These are phyloP conservation scores for Heliconius charithonia DNA, from an alignment of 2,888 invertebrate genomes.

Conservation along the genomic window DNA sequence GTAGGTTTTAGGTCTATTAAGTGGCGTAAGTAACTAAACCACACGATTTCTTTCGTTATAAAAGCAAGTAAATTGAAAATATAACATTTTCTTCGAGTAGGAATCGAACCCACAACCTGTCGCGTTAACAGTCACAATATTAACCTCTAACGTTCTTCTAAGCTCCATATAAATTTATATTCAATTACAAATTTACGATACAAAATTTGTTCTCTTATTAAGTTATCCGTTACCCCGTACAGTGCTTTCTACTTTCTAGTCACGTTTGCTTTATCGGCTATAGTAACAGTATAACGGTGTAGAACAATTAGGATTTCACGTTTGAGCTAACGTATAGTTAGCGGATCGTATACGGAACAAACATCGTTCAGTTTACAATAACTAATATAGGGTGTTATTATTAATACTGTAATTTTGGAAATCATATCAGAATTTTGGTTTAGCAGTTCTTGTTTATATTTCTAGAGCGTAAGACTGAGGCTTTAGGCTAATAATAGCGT, in stretches of 20 bases:
- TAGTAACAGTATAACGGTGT: background rate
- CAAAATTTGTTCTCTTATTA: background rate
- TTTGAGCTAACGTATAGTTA: constrained; percentile 4
- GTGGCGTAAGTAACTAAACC: too few relatives aligned
- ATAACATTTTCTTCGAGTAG: background rate
- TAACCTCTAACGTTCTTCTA: background rate
- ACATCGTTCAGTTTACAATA: background rate
- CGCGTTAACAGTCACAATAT: background rate
- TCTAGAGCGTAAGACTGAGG: background rate
- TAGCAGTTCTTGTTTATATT: background rate
- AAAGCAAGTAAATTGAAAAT: too few relatives aligned
- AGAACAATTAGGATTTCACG: constrained; percentile 16
- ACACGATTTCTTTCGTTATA: too few relatives aligned
- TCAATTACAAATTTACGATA: background rate
- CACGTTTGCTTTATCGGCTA: background rate
- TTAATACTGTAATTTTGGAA: background rate
- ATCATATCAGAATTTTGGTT: background rate
- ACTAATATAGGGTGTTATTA: background rate
- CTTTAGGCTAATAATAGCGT: background rate
- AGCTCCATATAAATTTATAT: background rate
- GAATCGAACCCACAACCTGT: background rate
- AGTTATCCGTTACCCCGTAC: background rate
- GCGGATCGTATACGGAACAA: constrained; percentile 16
- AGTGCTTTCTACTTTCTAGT: background rate
- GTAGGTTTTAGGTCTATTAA: too few relatives aligned